phyloP scores from a whole-genome alignment of 2,888 invertebrate species.

The Phanerotoma sp. region DNA sequence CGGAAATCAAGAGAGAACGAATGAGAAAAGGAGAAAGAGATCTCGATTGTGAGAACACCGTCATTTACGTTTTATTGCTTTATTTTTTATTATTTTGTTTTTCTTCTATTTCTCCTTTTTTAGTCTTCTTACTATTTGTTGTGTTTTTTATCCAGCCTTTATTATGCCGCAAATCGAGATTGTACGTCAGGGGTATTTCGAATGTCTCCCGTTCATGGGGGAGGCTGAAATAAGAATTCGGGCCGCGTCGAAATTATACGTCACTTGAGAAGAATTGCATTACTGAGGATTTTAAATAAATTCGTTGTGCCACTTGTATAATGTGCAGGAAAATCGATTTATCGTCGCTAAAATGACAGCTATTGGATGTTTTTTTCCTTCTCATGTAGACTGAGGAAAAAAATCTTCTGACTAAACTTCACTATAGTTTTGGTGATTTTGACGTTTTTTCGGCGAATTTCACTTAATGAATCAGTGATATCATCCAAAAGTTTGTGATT shows the following conservation, averaged over 20 bases:
- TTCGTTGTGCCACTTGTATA: constrained; percentile 14
- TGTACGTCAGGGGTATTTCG: constrained; percentile 12
- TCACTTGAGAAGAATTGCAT: constrained; percentile 15
- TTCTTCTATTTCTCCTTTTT: constrained; percentile 8
- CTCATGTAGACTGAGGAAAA: no score
- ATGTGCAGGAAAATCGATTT: constrained; percentile 4
- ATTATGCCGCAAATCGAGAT: constrained; percentile 12
- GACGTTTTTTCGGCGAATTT: no score
- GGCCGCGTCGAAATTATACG: constrained; percentile 22
- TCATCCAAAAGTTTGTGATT: no score
- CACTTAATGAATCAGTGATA: no score
- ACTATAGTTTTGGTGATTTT: neutral
- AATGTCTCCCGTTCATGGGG: constrained; percentile 10
- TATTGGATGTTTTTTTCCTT: constrained; percentile 11
- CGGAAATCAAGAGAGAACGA: constrained; percentile 20
- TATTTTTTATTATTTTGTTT: constrained; percentile 9
- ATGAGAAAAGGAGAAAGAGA: constrained; percentile 23
- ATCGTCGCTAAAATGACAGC: constrained; percentile 14
- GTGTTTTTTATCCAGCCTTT: neutral
- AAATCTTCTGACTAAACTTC: neutral
- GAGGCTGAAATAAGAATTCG: constrained; percentile 13
- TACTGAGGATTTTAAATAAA: constrained; percentile 17
- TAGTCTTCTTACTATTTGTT: constrained; percentile 13
- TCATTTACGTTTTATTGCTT: constrained; percentile 17
- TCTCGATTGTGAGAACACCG: constrained; percentile 25